Evolutionary conservation across 2,797 vertebrate genomes (phyloP).

Genomic region (Hipposideros larvatus): DNA sequence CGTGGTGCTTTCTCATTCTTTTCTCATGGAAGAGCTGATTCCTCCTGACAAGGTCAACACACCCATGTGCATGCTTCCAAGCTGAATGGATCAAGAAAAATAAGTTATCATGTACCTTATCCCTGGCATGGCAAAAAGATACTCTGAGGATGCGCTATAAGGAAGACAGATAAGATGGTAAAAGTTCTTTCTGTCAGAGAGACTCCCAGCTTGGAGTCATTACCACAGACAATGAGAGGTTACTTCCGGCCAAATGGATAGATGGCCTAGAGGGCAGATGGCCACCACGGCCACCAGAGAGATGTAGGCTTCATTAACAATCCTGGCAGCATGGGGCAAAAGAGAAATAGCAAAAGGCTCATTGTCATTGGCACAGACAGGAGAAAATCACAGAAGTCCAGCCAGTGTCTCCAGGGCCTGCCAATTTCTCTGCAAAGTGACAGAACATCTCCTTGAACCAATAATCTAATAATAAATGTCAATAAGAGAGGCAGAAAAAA

Average conservation of each 20-base stretch:
- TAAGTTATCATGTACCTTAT: not conserved
- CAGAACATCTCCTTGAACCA: not conserved
- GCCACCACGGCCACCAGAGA: not conserved
- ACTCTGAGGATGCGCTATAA: not conserved
- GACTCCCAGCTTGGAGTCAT: not conserved
- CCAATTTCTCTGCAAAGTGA: conserved; percentile 28
- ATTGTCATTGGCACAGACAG: not conserved
- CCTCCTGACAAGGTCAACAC: conserved; percentile 44
- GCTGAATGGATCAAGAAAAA: conserved; percentile 5
- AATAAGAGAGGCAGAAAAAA: not conserved
- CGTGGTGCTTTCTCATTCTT: not conserved
- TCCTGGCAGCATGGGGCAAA: not conserved
- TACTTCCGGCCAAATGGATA: not conserved
- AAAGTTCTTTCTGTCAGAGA: conserved; percentile 2
- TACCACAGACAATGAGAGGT: not conserved
- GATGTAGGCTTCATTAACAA: not conserved
- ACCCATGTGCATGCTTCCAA: not conserved
- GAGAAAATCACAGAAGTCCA: conserved; percentile 1
- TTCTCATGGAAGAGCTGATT: conserved; percentile 30
- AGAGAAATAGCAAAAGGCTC: not conserved
- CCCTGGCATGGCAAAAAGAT: not conserved
- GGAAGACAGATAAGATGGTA: not conserved
- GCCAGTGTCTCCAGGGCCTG: not conserved
- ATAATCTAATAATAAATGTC: not conserved
- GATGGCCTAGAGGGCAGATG: not conserved